Percentiles rank a stretch among this genome's conserved stretches.
phyloP scores from a whole-genome alignment of 2,888 invertebrate genomes.

The Tolmerus cingulatus region DNA sequence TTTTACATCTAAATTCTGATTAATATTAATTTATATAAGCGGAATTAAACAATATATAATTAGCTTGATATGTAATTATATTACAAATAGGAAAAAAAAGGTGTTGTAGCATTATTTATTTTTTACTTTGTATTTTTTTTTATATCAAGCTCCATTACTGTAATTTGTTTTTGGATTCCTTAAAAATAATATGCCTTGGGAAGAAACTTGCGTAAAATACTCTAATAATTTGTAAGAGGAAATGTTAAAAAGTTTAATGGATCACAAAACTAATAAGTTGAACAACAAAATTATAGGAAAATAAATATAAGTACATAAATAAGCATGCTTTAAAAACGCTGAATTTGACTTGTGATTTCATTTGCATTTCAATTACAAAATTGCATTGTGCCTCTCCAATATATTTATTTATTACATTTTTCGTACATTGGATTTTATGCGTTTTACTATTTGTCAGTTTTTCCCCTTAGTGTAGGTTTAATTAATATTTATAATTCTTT shows the following conservation, averaged over 20 bases:
- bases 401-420: background rate
- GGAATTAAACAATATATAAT: background rate
- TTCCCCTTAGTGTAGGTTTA: background rate
- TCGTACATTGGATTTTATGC: background rate
- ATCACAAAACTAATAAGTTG: no score
- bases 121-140: background rate
- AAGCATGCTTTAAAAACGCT: background rate
- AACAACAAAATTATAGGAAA: background rate
- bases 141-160: background rate
- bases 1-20: no score
- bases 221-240: background rate
- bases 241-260: background rate
- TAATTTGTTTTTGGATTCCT: background rate
- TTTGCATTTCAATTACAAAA: background rate
- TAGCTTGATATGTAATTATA: background rate
- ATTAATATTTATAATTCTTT: constrained; percentile 1
- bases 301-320: background rate
- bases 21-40: no score
- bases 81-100: background rate
- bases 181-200: no score
- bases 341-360: background rate
- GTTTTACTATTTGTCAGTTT: background rate
- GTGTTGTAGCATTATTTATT: background rate
- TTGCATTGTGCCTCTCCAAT: background rate
- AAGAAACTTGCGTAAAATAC: no score